These are phyloP conservation scores for Orycteropus afer DNA, from an alignment of 2,113 vertebrate species.

Conservation along the genomic window DNA sequence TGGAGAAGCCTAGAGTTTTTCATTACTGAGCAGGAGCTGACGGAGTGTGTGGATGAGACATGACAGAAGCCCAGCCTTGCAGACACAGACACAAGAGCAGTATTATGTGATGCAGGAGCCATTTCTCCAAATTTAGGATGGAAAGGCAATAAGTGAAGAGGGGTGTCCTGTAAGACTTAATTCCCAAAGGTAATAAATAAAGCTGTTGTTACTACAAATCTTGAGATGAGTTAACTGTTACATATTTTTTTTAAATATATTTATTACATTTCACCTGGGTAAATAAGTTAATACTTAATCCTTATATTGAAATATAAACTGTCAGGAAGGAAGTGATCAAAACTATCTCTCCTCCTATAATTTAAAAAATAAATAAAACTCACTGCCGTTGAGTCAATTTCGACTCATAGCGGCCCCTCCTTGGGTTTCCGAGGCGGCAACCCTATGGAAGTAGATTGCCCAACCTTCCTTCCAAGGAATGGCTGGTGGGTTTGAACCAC, in stretches of 20 bases:
- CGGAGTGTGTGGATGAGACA: accelerated
- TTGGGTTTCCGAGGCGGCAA: too few species aligned
- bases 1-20: neutral
- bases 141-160: too few species aligned
- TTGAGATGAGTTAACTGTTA: neutral
- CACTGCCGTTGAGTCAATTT: too few species aligned
- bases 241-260: neutral
- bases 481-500: too few species aligned
- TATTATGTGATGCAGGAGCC: accelerated
- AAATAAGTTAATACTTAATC: accelerated
- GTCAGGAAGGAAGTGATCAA: neutral
- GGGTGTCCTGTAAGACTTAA: accelerated
- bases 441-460: too few species aligned
- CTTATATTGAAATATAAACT: neutral
- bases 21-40: neutral
- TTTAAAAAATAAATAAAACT: too few species aligned
- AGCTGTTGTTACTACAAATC: neutral
- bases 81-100: neutral
- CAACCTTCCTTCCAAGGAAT: too few species aligned
- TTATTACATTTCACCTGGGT: neutral
- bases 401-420: too few species aligned
- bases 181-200: neutral
- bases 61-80: accelerated
- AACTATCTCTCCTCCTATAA: too few species aligned
- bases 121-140: too few species aligned